Evolutionary conservation across 2,797 vertebrate genomes (phyloP), one percentile per base, ranked within the genome.

Genomic region (Aeoliscus strigatus): DNA sequence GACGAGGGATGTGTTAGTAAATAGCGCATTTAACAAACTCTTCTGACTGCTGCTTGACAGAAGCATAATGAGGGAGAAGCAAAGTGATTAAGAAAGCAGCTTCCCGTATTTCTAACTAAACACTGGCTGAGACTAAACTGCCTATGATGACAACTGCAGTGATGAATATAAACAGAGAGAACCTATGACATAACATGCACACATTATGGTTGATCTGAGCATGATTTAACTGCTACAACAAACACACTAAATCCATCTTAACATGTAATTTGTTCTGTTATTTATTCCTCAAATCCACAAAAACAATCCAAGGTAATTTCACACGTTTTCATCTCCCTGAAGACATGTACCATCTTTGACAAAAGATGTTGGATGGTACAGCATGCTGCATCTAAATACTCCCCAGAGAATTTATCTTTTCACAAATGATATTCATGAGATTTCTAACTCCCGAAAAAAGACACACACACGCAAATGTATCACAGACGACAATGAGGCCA

Each of bases 21-120:
- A 79, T 27, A 71, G 49, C 12, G 4, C 24, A 48, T 34, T 27
- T 44, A 68, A 74, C 60, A 70, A 72, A 75, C 57, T 62, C 51
- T 33, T 50, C 59, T 41, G 52, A 77, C 57, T 55, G 71, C 56
- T 16, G 49, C 50, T 71, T 60, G 66, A 61, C 70, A 60, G 53
- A 45, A 60, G 74, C 60, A 79, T 77, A 66, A 79, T 55, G 55
- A 77, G 48, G 46, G 43, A 66, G 67, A 56, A 48, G 42, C 34
- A 46, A 52, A 46, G 49, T 40, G 45, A 79, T 75, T 63, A 72
- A 64, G 51, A 63, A 62, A 39, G 39, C 47, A 63, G 52, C 54
- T 58, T 60, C 47, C 27, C 26, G 47, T 70, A 60, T 72, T 69
- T n/a, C n/a, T 39, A 60, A 60, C 47, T 60, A 56, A 70, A 46